These are phyloP conservation scores for Corythornis madagascariensis DNA, from an alignment of 2,113 vertebrate species.

Conservation along the genomic window DNA sequence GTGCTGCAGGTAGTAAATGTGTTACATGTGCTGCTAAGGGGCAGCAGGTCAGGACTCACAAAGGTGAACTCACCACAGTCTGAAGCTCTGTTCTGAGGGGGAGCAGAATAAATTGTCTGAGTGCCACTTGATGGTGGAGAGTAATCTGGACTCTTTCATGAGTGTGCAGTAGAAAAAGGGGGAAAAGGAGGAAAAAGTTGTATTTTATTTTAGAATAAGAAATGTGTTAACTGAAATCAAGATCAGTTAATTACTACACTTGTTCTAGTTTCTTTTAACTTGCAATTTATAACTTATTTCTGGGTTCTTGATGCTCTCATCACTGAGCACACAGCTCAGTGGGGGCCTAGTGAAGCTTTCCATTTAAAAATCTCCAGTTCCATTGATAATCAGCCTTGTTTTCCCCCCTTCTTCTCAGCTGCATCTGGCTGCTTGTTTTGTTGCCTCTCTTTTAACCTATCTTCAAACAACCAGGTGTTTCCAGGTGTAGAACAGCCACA, in stretches of 20 bases:
- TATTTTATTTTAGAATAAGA: background rate
- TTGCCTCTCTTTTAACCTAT: background rate
- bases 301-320: background rate
- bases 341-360: background rate
- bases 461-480: background rate
- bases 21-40: background rate
- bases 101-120: background rate
- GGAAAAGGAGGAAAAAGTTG: background rate
- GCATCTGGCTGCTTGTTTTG: background rate
- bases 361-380: background rate
- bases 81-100: background rate
- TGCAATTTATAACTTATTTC: background rate
- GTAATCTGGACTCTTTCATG: background rate
- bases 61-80: no score
- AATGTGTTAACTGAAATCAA: background rate
- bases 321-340: background rate
- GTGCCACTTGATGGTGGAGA: background rate
- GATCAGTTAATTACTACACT: background rate
- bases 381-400: background rate
- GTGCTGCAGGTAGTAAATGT: fast-evolving
- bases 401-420: background rate
- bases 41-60: background rate
- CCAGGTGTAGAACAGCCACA: no score
- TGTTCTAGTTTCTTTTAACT: background rate
- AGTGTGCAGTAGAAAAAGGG: background rate